phyloP scores from a whole-genome alignment of 2,113 vertebrate genomes.

The Cyprichromis sp. region DNA sequence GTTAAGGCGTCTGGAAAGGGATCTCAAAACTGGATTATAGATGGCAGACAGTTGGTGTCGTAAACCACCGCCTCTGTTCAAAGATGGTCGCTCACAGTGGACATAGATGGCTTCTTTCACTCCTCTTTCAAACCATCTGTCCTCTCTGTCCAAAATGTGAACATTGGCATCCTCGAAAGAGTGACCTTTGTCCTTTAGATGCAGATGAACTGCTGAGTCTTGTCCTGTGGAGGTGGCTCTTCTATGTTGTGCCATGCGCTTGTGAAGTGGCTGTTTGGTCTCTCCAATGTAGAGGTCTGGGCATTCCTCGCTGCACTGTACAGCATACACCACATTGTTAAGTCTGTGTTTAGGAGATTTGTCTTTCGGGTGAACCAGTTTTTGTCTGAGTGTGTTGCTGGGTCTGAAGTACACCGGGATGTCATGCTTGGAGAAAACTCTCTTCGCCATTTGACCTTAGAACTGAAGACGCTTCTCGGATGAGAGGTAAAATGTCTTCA shows the following conservation, averaged over 20 bases:
- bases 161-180: rapidly evolving
- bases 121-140: too few relatives aligned
- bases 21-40: too few relatives aligned
- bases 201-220: rapidly evolving
- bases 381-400: background rate
- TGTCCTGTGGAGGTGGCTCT: background rate
- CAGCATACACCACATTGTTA: rapidly evolving
- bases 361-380: background rate
- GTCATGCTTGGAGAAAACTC: background rate
- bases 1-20: too few relatives aligned
- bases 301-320: background rate
- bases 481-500: background rate
- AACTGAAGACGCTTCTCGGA: background rate
- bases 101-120: too few relatives aligned
- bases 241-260: rapidly evolving
- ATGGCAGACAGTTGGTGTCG: rapidly evolving
- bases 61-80: rapidly evolving
- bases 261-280: background rate
- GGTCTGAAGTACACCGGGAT: background rate
- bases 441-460: background rate
- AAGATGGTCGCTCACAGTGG: too few relatives aligned
- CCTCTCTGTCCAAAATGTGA: background rate
- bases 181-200: rapidly evolving
- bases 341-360: background rate
- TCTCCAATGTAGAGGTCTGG: background rate